Percentiles rank a stretch among this genome's conserved stretches.
Evolutionary conservation across 2,888 invertebrate genomes (phyloP).

Genomic region (Brachypalpus laphriformis): DNA sequence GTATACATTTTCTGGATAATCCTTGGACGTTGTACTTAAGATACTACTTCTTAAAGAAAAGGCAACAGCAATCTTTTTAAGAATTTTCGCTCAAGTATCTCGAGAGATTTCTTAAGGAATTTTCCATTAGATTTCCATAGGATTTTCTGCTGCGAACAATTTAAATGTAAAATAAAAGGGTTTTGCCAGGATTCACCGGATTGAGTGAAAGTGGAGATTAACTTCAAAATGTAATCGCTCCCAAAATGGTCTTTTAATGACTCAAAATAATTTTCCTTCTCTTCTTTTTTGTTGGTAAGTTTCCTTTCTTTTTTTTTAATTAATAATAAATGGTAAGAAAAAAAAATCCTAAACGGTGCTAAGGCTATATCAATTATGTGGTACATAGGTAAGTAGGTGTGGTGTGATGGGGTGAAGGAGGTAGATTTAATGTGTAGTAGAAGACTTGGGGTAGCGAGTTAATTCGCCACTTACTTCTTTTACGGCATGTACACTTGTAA

Average conservation of each 20-base stretch:
- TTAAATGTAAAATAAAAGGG: constrained; percentile 20
- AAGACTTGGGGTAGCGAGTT: too few species aligned
- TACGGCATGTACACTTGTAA: not conserved
- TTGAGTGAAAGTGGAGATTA: constrained; percentile 10
- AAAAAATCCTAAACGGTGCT: not conserved
- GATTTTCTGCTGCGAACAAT: constrained; percentile 4
- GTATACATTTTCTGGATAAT: constrained; percentile 48
- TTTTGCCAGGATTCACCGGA: not conserved
- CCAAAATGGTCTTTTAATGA: constrained; percentile 34
- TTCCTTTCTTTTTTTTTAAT: constrained; percentile 1
- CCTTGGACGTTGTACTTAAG: constrained; percentile 41
- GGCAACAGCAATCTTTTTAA: constrained; percentile 5
- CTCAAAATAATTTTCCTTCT: not conserved
- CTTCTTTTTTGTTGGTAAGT: not conserved
- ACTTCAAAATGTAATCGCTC: constrained; percentile 22
- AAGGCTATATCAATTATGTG: not conserved
- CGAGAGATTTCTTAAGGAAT: constrained; percentile 9
- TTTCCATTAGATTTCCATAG: constrained; percentile 24
- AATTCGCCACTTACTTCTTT: not conserved
- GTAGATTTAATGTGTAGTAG: too few species aligned
- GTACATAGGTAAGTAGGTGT: not conserved
- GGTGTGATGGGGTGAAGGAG: not conserved
- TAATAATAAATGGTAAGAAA: not conserved
- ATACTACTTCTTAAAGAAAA: not conserved
- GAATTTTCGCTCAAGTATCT: constrained; percentile 12